These are phyloP conservation scores for Caiman crocodilus DNA, from an alignment of 2,797 vertebrate genomes.

Conservation along the genomic window DNA sequence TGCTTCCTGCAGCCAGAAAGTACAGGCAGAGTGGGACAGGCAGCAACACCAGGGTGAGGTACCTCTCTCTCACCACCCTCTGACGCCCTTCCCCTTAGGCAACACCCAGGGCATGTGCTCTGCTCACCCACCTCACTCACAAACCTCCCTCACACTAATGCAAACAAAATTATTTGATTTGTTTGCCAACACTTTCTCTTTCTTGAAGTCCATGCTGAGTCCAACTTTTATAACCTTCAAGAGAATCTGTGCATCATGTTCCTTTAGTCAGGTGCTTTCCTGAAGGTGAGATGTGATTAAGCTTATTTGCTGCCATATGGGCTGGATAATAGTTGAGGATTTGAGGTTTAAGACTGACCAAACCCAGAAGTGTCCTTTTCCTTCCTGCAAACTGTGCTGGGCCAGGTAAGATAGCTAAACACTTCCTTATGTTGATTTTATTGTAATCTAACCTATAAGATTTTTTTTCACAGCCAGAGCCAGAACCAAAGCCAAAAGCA, in stretches of 20 bases:
- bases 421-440: neutral
- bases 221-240: conserved; percentile 10
- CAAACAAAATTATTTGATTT: neutral
- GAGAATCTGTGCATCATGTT: neutral
- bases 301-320: neutral
- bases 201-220: neutral
- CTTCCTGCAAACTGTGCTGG: neutral
- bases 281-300: neutral
- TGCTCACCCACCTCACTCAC: too few relatives aligned
- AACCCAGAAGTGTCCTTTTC: neutral
- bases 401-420: neutral
- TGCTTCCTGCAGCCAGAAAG: too few relatives aligned
- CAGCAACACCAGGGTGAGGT: too few relatives aligned
- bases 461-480: conserved; percentile 14
- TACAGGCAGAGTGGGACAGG: too few relatives aligned
- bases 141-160: too few relatives aligned
- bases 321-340: neutral
- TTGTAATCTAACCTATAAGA: neutral
- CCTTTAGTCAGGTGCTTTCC: neutral
- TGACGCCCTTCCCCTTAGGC: too few relatives aligned
- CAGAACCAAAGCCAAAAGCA: conserved; percentile 14
- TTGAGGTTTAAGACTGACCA: neutral
- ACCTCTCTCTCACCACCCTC: too few relatives aligned
- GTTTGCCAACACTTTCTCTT: neutral
- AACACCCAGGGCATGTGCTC: too few relatives aligned